These are phyloP conservation scores for Drosophila suboccidentalis DNA, from an alignment of 2,888 invertebrate genomes.

Conservation along the genomic window DNA sequence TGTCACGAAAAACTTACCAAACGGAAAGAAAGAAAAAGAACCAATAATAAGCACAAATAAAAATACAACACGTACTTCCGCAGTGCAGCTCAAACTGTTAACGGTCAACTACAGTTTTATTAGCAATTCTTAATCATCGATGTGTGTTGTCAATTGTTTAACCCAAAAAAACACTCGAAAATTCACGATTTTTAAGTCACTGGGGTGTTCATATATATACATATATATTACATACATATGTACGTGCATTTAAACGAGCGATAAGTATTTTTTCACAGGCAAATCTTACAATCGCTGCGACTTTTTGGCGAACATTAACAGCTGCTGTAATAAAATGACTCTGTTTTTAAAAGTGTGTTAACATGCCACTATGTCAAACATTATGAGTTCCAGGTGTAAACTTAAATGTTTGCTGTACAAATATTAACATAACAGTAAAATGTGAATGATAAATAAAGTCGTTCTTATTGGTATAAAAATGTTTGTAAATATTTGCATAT, in stretches of 20 bases:
- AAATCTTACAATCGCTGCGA: slow-evolving; percentile 36
- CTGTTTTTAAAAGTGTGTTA: slow-evolving; percentile 43
- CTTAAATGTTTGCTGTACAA: slow-evolving; percentile 30
- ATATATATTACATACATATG: no score
- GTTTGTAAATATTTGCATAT: slow-evolving; percentile 1
- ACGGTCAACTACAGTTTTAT: slow-evolving; percentile 11
- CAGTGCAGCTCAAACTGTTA: slow-evolving; percentile 22
- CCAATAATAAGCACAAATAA: slow-evolving; percentile 40
- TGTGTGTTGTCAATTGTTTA: no score
- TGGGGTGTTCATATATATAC: no score
- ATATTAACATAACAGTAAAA: slow-evolving; percentile 34
- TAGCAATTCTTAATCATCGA: slow-evolving; percentile 4
- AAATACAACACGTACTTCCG: slow-evolving; percentile 63
- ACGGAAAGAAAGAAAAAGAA: slow-evolving; percentile 32
- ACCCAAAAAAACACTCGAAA: no score
- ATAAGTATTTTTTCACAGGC: slow-evolving; percentile 12
- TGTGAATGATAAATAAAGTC: slow-evolving; percentile 1
- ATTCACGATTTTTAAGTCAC: no score
- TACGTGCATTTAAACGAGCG: no score
- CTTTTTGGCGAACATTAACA: no score
- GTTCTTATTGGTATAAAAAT: not conserved
- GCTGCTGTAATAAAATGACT: slow-evolving; percentile 46
- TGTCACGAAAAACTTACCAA: slow-evolving; percentile 62
- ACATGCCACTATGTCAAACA: slow-evolving; percentile 57
- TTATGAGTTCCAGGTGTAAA: slow-evolving; percentile 19